A percentile compares a stretch with the other conserved stretches of the same genome.
Conservation (phyloP, 1,140 invertebrate species). For the Trinorchestia longiramus region DNA sequence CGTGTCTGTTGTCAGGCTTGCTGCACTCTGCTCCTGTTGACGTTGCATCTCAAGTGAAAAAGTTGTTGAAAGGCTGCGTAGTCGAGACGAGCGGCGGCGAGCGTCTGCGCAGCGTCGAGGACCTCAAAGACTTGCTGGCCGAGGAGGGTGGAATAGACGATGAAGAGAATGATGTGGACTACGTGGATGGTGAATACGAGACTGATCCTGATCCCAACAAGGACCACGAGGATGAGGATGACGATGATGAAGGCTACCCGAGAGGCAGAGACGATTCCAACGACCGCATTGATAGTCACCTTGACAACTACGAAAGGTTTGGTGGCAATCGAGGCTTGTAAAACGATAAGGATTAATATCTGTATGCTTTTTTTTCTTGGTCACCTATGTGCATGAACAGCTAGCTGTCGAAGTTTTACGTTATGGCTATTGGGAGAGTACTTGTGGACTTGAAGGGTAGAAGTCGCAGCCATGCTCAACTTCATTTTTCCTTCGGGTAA, state of each 20-base stretch:
- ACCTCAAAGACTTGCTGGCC: constrained; percentile 25
- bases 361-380: background rate
- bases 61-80: background rate
- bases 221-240: background rate
- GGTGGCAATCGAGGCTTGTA: background rate
- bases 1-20: background rate
- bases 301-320: background rate
- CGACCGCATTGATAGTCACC: background rate
- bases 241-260: background rate
- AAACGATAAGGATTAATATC: background rate
- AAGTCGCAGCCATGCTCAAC: background rate
- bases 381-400: background rate
- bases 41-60: background rate
- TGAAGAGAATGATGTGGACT: constrained; percentile 10
- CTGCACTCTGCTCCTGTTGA: constrained; percentile 12
- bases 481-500: background rate
- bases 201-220: background rate
- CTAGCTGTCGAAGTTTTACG: background rate
- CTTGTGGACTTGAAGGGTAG: background rate
- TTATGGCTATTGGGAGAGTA: background rate
- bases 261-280: background rate
- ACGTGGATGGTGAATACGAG: constrained; percentile 15
- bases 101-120: constrained; percentile 15
- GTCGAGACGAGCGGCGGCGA: constrained; percentile 17
- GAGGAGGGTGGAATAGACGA: constrained; percentile 32